Evolutionary conservation across 2,797 vertebrate species (phyloP), one percentile per base, ranked within the genome.

Genomic region (Zalophus californianus): DNA sequence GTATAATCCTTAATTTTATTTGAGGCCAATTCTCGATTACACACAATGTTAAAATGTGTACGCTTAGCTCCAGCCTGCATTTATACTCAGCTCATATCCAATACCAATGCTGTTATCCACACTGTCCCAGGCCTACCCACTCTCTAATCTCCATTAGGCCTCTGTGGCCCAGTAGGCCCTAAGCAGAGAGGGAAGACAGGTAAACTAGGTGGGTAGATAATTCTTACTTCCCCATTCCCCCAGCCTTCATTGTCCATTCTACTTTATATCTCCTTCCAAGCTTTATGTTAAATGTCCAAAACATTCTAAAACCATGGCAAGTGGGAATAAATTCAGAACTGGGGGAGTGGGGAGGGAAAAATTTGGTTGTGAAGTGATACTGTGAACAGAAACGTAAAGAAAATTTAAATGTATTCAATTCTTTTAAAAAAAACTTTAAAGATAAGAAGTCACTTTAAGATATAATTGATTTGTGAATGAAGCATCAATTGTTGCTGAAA

Each of bases 371-470:
- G 3, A 60, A 84, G 41, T 89, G 78, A 92, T 38, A 62, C 2
- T 85, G 5, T 56, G 32, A 70, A 87, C 68, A 91, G 32, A 95
- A 56, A 88, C 21, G 10, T 70, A 41, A 80, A 84, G 16, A 79
- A 72, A 93, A 89, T 41, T 50, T 21, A 91, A 88, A 92, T 27
- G 27, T 58, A 86, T 64, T 91, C 78, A 77, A 35, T 80, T 93
- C 54, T 54, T 54, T 77, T 7, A 25, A 88, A 95, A 91, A 70
- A n/a, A 78, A 78, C 12, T 52, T 78, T 68, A 78, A 79, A 79
- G 23, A 87, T 62, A 90, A 14, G 11, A 84, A 29, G 35, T 93
- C 56, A 68, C 10, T 80, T 58, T 84, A 92, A 70, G 50, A 93
- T 2, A 60, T 44, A 86, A 77, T 62, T 62, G 38, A 83, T n/a